These are phyloP conservation scores for Malacoraja senta DNA, from an alignment of 2,797 vertebrate species.

Conservation along the genomic window DNA sequence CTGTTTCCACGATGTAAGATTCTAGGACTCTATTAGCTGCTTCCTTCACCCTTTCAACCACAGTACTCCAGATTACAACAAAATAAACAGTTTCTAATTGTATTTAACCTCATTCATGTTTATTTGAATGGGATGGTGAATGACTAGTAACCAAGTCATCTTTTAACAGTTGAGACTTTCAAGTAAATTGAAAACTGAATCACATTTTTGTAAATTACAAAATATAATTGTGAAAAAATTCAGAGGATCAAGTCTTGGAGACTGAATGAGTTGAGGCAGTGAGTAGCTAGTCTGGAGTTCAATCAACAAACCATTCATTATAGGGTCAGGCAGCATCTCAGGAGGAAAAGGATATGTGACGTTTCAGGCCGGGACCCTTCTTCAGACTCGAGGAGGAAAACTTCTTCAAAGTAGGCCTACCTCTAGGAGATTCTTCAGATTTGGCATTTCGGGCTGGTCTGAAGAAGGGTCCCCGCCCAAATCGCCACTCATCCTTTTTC, in stretches of 20 bases:
- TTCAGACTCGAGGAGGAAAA: too few relatives aligned
- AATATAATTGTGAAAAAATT: background rate
- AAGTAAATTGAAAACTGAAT: background rate
- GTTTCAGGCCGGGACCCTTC: too few relatives aligned
- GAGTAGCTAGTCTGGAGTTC: background rate
- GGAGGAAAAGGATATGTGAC: too few relatives aligned
- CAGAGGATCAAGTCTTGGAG: background rate
- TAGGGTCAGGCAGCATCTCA: too few relatives aligned
- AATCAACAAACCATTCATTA: background rate
- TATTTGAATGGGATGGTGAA: background rate
- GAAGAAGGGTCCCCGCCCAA: too few relatives aligned
- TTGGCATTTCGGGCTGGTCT: too few relatives aligned
- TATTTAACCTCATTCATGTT: background rate
- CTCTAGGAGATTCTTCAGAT: too few relatives aligned
- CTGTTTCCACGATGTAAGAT: too few relatives aligned
- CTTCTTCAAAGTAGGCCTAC: too few relatives aligned
- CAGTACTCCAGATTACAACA: background rate
- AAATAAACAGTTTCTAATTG: background rate
- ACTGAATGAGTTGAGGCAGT: background rate
- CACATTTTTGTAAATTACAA: background rate
- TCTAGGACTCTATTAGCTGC: background rate
- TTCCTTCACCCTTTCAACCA: background rate
- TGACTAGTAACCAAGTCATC: background rate
- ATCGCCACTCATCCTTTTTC: too few relatives aligned
- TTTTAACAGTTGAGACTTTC: background rate